These are phyloP conservation scores for Agapornis canus DNA, from an alignment of 2,797 vertebrate genomes.

Conservation along the genomic window DNA sequence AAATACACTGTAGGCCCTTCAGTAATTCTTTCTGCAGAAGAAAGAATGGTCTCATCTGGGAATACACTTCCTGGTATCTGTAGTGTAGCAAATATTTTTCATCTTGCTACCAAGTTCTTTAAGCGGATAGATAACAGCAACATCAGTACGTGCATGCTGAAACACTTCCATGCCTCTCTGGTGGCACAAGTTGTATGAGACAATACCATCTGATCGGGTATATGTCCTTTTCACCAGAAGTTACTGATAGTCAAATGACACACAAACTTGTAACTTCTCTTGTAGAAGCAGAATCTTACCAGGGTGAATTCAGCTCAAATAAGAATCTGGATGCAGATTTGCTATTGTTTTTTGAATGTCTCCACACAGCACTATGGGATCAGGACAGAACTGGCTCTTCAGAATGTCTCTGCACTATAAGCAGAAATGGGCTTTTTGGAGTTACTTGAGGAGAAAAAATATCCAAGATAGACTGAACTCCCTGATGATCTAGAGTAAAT, in stretches of 20 bases:
- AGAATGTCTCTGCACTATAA: neutral
- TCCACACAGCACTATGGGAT: rapidly evolving
- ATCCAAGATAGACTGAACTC: neutral
- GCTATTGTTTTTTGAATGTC: neutral
- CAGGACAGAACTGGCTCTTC: neutral
- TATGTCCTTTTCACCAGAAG: neutral
- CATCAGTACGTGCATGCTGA: neutral
- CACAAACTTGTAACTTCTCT: neutral
- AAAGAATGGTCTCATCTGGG: neutral
- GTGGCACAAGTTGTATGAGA: neutral
- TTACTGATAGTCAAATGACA: neutral
- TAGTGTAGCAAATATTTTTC: rapidly evolving
- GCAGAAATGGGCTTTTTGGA: neutral
- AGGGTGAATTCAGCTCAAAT: neutral
- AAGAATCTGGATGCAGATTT: neutral
- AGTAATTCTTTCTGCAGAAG: neutral
- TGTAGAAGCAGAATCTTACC: neutral
- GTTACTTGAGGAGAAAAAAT: neutral
- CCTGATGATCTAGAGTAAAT: neutral
- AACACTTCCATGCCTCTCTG: rapidly evolving
- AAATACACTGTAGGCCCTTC: neutral
- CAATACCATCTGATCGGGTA: neutral
- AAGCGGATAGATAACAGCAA: neutral
- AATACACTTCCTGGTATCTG: neutral
- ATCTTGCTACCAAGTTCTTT: neutral